phyloP scores from a whole-genome alignment of 2,113 vertebrate genomes.

The Nettapus auritus region DNA sequence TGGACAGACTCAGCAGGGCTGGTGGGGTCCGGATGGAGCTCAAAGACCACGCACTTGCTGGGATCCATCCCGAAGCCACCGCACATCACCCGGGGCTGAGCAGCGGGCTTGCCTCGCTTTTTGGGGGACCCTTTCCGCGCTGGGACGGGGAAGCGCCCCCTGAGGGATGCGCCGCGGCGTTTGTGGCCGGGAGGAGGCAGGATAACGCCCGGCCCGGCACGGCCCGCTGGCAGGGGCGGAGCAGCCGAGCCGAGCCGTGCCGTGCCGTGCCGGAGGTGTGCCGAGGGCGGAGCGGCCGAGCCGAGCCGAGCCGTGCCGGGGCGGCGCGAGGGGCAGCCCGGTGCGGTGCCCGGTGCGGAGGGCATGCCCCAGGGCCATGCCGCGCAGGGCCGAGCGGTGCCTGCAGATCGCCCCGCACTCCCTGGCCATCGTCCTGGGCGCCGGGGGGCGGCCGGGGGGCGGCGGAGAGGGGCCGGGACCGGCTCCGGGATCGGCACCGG shows the following conservation, averaged over 20 bases:
- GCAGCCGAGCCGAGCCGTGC: background rate
- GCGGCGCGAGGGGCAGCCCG: background rate
- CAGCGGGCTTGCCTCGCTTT: background rate
- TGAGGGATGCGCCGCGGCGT: background rate
- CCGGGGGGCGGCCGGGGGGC: slow-evolving; percentile 12
- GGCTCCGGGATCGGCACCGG: background rate
- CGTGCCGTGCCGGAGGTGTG: background rate
- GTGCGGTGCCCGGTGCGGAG: background rate
- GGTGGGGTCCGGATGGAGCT: background rate
- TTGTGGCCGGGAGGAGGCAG: background rate
- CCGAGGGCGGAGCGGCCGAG: no score
- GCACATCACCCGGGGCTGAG: background rate
- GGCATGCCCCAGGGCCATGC: background rate
- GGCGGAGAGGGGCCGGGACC: no score
- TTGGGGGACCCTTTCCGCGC: background rate
- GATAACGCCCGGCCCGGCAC: background rate
- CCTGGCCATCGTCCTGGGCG: slow-evolving; percentile 90
- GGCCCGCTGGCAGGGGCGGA: background rate
- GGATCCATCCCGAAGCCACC: background rate
- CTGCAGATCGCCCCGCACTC: slow-evolving; percentile 95
- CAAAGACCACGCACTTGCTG: background rate
- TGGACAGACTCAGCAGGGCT: background rate
- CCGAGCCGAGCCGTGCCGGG: no score
- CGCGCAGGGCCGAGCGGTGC: slow-evolving; percentile 83
- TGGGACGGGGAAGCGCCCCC: background rate